These are phyloP conservation scores for Tenualosa thibaudeaui DNA, from an alignment of 2,797 vertebrate genomes.

Conservation along the genomic window DNA sequence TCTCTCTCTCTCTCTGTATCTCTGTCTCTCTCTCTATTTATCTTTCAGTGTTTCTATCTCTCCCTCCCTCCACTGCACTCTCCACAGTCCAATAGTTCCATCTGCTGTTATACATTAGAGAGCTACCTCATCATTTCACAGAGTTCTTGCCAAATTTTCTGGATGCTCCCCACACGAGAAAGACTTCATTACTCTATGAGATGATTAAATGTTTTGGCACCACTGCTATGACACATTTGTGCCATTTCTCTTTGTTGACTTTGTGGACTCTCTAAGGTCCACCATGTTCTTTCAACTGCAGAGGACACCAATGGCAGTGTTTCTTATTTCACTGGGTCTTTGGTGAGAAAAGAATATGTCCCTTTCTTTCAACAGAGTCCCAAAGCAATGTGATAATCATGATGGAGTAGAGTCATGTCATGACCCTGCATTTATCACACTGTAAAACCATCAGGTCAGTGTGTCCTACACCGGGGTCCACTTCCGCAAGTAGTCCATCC, in stretches of 20 bases:
- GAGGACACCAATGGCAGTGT: not conserved
- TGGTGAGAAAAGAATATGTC: slow-evolving; percentile 6
- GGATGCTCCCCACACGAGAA: slow-evolving; percentile 7
- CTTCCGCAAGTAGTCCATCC: not conserved
- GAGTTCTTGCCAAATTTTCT: not conserved
- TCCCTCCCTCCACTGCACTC: not conserved
- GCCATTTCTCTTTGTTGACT: not conserved
- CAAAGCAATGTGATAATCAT: not conserved
- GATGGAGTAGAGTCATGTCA: not conserved
- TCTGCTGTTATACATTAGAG: slow-evolving; percentile 38
- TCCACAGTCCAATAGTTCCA: slow-evolving; percentile 37
- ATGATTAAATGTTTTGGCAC: not conserved
- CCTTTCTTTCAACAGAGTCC: not conserved
- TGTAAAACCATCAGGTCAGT: not conserved
- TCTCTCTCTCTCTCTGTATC: not conserved
- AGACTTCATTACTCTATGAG: not conserved
- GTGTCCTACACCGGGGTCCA: not conserved
- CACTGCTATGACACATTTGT: not conserved
- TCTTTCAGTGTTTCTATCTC: not conserved
- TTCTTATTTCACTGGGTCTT: not conserved
- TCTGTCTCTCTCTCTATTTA: not conserved
- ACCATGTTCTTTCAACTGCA: not conserved
- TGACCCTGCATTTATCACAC: not conserved
- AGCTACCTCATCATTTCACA: slow-evolving; percentile 20
- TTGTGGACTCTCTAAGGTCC: not conserved